A percentile compares a stretch with the other conserved stretches of the same genome.
Conservation (phyloP, 2,113 vertebrate genomes). For the Uropsilus gracilis region DNA sequence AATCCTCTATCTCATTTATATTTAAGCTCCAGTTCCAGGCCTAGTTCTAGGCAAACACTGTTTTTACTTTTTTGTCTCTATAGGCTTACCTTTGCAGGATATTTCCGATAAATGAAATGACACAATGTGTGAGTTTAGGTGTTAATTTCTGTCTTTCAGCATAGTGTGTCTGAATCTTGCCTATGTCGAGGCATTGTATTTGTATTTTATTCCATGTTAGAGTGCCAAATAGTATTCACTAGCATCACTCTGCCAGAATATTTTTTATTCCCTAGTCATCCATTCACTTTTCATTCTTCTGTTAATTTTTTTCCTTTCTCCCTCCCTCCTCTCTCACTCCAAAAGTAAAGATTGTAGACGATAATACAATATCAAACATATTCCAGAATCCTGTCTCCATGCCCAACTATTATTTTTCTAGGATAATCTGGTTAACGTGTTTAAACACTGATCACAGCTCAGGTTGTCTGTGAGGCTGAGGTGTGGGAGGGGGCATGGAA, state of each 20-base stretch:
- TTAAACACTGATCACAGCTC: background rate
- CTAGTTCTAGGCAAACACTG: background rate
- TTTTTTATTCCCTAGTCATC: background rate
- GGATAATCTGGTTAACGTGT: background rate
- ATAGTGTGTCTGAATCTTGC: background rate
- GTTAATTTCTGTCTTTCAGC: background rate
- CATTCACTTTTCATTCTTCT: background rate
- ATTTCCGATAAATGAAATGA: background rate
- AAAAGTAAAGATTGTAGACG: background rate
- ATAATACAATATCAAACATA: background rate
- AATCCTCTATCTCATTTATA: background rate
- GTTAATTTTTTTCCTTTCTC: background rate
- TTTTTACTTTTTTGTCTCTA: background rate
- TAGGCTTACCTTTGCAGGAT: background rate
- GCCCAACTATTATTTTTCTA: background rate
- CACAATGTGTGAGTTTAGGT: background rate
- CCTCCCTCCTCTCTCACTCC: background rate
- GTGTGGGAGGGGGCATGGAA: background rate
- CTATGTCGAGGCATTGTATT: background rate
- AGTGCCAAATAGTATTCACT: background rate
- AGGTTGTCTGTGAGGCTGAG: background rate
- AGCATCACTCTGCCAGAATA: background rate
- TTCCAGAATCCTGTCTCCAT: background rate
- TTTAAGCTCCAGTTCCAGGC: background rate
- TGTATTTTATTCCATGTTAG: conserved; percentile 6